Evolutionary conservation across 92 coral and sea anemone species (phyloP), one percentile per base, ranked within the genome.

Genomic region (Porites rus): DNA sequence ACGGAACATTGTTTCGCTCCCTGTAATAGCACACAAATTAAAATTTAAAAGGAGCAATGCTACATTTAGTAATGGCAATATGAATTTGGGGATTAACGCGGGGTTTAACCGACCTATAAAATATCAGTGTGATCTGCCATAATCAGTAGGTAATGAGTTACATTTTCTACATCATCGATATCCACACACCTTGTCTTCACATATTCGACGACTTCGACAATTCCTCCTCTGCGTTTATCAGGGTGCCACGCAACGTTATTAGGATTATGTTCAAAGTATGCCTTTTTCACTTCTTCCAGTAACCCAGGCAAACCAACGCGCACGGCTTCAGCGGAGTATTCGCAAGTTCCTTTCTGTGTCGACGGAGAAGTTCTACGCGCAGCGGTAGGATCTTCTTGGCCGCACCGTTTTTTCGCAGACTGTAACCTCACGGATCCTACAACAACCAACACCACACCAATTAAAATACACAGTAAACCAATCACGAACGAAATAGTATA

Each of bases 241-340:
- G 95, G 98, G 65, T 86, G 81, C 97, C 93, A 92, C 7, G 91
- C 90, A 14, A 88, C 92, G 3, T 83, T 89, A 58, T 94, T 74
- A 8, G 92, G 92, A 31, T 88, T 85, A 74, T 86, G 81, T 21
- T 84, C 78, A 76, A 80, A 96, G 77, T 88, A 96, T 12, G 88
- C 65, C 0, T 66, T 22, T 75, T 91, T 92, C 3, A 90, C 95
- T 76, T 91, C 91, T 10, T 89, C 83, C 14, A 96, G 80, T 53
- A 96, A 91, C 21, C 73, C 83, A 0, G 86, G 91, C 88, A 96
- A 90, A n/a, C 92, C 95, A 52, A 89, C 94, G 46, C 95, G 80
- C 58, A 77, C 51, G 0, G 98, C 98, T 52, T 96, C 98, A 46
- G 85, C 69, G 17, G 98, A 96, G 65, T 59, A 92, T 56, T 46